A percentile compares a stretch with the other conserved stretches of the same genome.
Conservation (phyloP, 2,113 vertebrate genomes). For the Poeciliopsis retropinna region DNA sequence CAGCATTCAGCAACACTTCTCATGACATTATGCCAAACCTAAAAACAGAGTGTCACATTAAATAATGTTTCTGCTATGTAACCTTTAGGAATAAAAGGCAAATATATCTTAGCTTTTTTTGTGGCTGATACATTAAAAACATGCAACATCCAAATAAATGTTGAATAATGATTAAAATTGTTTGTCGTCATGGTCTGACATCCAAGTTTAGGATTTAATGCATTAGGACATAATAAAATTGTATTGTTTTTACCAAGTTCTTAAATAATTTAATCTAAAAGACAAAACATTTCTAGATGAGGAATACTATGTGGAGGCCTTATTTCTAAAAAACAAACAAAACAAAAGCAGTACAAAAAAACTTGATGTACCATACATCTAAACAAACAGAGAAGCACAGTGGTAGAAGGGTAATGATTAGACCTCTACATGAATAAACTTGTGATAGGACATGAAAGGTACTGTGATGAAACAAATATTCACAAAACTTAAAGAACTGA, state of each 20-base stretch:
- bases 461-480: too few relatives aligned
- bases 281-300: too few relatives aligned
- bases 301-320: too few relatives aligned
- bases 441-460: too few relatives aligned
- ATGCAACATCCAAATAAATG: conserved; percentile 4
- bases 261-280: background rate
- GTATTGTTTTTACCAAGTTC: background rate
- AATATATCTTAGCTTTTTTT: conserved; percentile 23
- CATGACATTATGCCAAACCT: conserved; percentile 50
- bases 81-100: conserved; percentile 37
- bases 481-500: too few relatives aligned
- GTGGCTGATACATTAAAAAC: conserved; percentile 10
- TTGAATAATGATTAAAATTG: background rate
- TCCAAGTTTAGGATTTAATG: background rate
- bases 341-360: too few relatives aligned
- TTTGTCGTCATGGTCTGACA: too few relatives aligned
- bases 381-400: too few relatives aligned
- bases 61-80: conserved; percentile 36
- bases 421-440: too few relatives aligned
- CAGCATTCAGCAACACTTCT: conserved; percentile 45
- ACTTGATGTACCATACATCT: too few relatives aligned
- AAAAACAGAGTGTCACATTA: conserved; percentile 59
- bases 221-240: background rate
- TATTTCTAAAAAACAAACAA: too few relatives aligned
- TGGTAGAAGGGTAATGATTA: too few relatives aligned